Base-by-base conservation (phyloP, 2,113 vertebrate species). In the Pseudopipra pipra region DNA sequence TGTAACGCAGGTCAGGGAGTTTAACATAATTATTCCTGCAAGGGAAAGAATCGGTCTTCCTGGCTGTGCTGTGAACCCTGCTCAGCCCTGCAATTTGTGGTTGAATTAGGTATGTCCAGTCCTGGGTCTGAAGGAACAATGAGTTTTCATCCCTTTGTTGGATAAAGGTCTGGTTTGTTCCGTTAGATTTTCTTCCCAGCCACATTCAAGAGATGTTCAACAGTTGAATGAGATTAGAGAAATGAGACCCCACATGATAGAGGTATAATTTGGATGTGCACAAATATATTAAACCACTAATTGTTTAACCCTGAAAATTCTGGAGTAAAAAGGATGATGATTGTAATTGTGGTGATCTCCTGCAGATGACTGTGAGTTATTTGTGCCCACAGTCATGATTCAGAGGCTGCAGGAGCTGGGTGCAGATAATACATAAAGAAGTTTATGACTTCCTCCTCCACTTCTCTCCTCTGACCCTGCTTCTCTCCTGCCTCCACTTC, bases 1-100 rank as follows among this genome's bases (percentile, higher is more conserved):
- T 68, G 54, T 76, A 91, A 96, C 84, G 66, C 49, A 54, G 94
- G 93, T 94, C 95, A 87, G 37, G 20, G 74, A 96, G 81, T 95
- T 96, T 89, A 95, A 87, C 46, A 20, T 43, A 70, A 74, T 72
- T 72, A 92, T 91, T 96, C 49, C 58, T 93, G 74, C 71, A 89
- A 14, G 30, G 54, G 77, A 90, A 96, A 35, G 75, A 92, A 73
- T 95, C 54, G 46, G 41, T 82, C 81, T 94, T 94, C 61, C 77
- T 76, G 84, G 54, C 77, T 93, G n/a, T 37, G 41, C 54, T 2
- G 0, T 30, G 31, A 91, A 75, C 77, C 49, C 70, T 61, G 16
- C 66, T 96, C 41, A 79, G 49, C 83, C 89, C 74, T 81, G 87
- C 51, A 96, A 70, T 91, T 91, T 96, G 96, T 89, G 91, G 93